Conservation (phyloP, 2,888 invertebrate genomes). For the Teinopalpus imperialis region DNA sequence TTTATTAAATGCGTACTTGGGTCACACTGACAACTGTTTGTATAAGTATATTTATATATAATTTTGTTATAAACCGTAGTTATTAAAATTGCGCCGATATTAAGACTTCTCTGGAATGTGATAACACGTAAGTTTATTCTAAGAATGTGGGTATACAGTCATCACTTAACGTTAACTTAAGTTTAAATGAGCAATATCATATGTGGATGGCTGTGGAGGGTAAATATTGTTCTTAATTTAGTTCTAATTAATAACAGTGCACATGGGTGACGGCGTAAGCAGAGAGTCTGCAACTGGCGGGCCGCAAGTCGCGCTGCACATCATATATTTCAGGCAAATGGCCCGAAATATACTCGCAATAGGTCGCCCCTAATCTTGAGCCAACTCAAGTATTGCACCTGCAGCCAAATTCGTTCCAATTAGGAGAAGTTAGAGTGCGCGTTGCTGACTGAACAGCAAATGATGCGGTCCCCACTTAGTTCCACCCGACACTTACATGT, state of each 20-base stretch:
- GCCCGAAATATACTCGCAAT: conserved; percentile 71
- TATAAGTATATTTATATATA: conserved; percentile 29
- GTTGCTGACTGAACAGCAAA: conserved; percentile 77
- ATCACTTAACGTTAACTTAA: conserved; percentile 67
- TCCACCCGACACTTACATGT: conserved; percentile 70
- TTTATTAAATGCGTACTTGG: conserved; percentile 55
- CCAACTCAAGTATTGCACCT: conserved; percentile 79
- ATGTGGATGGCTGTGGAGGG: conserved; percentile 69
- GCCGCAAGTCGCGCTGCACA: conserved; percentile 72
- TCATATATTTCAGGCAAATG: conserved; percentile 75
- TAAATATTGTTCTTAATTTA: conserved; percentile 82
- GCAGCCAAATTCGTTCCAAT: conserved; percentile 81
- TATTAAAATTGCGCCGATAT: conserved; percentile 38
- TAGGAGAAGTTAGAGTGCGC: conserved; percentile 78
- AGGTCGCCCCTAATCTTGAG: conserved; percentile 78
- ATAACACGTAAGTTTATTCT: conserved; percentile 53
- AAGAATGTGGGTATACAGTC: conserved; percentile 70
- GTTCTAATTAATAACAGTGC: conserved; percentile 66
- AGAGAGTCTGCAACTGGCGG: conserved; percentile 40
- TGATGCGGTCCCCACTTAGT: conserved; percentile 78
- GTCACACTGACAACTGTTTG: conserved; percentile 47
- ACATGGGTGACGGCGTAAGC: conserved; percentile 57
- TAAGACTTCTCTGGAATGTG: conserved; percentile 41
- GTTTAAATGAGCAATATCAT: conserved; percentile 76
- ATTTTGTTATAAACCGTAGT: conserved; percentile 40